Base-by-base conservation (phyloP, 1,140 invertebrate species). In the Drosophila ohnishii region DNA sequence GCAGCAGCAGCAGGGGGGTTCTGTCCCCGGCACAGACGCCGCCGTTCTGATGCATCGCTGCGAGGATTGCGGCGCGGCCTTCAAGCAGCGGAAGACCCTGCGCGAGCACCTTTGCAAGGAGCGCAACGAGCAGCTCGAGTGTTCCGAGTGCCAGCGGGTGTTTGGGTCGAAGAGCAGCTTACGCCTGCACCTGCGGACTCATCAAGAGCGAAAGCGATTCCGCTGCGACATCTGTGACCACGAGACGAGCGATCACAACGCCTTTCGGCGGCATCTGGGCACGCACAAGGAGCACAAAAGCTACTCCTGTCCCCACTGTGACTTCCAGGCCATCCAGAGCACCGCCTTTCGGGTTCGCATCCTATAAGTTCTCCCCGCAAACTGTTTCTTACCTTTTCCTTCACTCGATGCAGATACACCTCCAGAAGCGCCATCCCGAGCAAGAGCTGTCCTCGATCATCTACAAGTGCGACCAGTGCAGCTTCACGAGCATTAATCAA, bases 181-280 rank as follows among this genome's bases (percentile, higher is more conserved):
- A 3, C 94, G 94, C 75, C 92, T 97, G 44, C 96, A 97, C 90
- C 92, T 95, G 76, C 92, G 96, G 45, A 95, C 94, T 45, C 90
- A 93, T 91, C 67, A 90, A 95, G 95, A 95, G 80, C 95, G 96
- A 73, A 97, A 97, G 84, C 96, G 96, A 0, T 98, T 97, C 90
- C 92, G 94, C 25, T 98, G 97, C 87, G 93, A 95, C 34, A 91
- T 93, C 39, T 98, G 97, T 91, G 92, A 93, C 9, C 98, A 97
- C 91, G 92, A 93, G 5, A 95, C 96, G 6, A 94, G 95, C 2
- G 96, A 97, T 89, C 96, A 97, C 91, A 97, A 97, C 87, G 95
- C 96, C 2, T 92, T 97, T 53, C 92, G 96, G 35, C 93, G 96
- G 3, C 97, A 97, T 91, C 94, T 95, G 66, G 95, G 95, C 92